phyloP scores from a whole-genome alignment of 2,113 vertebrate species.

The Turdus rufiventris region DNA sequence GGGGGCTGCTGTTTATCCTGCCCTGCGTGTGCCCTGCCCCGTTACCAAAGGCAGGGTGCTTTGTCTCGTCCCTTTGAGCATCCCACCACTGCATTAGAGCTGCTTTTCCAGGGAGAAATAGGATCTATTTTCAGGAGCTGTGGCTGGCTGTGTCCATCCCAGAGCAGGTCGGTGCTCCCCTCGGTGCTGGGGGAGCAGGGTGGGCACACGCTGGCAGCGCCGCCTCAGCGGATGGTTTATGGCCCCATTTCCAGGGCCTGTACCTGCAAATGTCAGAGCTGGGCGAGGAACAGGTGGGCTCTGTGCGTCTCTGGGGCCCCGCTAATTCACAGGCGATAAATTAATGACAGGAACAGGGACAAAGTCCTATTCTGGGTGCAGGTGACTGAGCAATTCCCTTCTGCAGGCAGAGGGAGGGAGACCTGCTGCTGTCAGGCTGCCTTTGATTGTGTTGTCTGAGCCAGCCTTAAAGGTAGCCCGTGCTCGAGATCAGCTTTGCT shows the following conservation, averaged over 20 bases:
- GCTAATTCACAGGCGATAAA: conserved; percentile 36
- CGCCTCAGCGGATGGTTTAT: background rate
- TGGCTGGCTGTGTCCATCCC: fast-evolving
- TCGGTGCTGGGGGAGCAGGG: background rate
- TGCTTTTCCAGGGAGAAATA: fast-evolving
- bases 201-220: background rate
- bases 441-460: background rate
- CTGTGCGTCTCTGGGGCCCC: conserved; percentile 34
- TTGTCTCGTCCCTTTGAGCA: background rate
- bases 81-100: fast-evolving
- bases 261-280: conserved; percentile 69
- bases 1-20: fast-evolving
- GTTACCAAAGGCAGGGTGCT: fast-evolving
- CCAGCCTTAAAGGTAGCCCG: background rate
- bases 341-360: background rate
- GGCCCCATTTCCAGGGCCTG: background rate
- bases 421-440: background rate
- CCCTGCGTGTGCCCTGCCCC: too few species aligned
- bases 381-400: conserved; percentile 17
- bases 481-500: background rate
- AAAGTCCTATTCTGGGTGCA: conserved; percentile 1
- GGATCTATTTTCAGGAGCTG: fast-evolving
- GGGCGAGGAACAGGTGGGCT: conserved; percentile 60
- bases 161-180: fast-evolving
- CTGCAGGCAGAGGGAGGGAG: background rate